Conservation (phyloP, 1,140 invertebrate genomes). For the Notospermus geniculatus region DNA sequence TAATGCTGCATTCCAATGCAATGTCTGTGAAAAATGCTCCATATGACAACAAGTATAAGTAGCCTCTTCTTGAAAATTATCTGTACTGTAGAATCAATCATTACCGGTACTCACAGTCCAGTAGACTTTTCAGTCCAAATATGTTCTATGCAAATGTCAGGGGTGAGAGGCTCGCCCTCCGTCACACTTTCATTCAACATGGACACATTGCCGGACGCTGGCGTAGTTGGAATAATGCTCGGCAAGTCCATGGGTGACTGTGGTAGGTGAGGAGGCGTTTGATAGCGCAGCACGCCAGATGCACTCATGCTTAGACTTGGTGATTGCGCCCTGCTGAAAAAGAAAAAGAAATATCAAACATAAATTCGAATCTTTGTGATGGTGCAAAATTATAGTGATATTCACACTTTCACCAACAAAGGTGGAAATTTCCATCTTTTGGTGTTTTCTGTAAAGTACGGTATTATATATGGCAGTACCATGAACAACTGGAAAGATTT, state of each 20-base stretch:
- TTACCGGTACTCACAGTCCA: constrained; percentile 7
- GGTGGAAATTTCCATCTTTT: no score
- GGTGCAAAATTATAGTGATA: no score
- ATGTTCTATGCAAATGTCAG: constrained; percentile 82
- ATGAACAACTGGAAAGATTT: no score
- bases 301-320: constrained; percentile 21
- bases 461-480: no score
- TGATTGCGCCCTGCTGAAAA: constrained; percentile 48
- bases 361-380: no score
- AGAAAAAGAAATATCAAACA: neutral
- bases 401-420: no score
- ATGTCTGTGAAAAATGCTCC: no score
- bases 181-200: constrained; percentile 40
- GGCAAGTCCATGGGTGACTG: constrained; percentile 30
- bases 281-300: constrained; percentile 34
- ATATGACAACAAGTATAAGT: no score
- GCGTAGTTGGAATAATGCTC: neutral
- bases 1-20: no score
- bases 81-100: no score
- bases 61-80: no score
- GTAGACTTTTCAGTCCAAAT: constrained; percentile 74
- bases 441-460: no score
- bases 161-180: constrained; percentile 69
- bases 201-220: constrained; percentile 34
- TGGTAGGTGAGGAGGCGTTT: constrained; percentile 35